Base-by-base conservation (phyloP, 2,888 invertebrate genomes). In the Rhaphigaster nebulosa region DNA sequence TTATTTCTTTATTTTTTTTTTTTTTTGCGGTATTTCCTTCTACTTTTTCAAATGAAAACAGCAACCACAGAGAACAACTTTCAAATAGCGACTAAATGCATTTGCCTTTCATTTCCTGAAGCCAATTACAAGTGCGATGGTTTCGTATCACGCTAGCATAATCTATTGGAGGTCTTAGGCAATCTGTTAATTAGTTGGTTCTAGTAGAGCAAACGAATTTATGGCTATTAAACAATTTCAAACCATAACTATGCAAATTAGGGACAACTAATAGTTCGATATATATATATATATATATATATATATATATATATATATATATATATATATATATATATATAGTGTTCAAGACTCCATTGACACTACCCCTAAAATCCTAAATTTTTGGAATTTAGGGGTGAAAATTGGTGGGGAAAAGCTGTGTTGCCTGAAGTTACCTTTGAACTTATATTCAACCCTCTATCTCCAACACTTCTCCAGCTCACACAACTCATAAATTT, bases 11-110 rank as follows among this genome's bases (percentile, higher is more conserved):
- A 13, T 34, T 18, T 70, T 20, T 70, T 29, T n/a, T 29, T 65
- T 34, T 34, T 34, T 34, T 70, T 34, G 65, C 29, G 65, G 65
- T 65, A 65, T 65, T 34, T 70, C 13, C 23, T 70, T 70, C 8
- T 70, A 34, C 29, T 65, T 34, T 70, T 70, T 70, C 34, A 34
- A 70, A 70, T 34, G 34, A 34, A 70, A 70, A 70, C 20, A 34
- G 34, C 70, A 70, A 70, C 70, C 70, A 10, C 70, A 70, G 34
- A 34, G 70, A 70, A 70, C 34, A 70, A 70, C 70, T 70, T 70
- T 70, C 70, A 70, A 70, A 70, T 34, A 70, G 70, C 1, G 34
- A 8, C 70, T 70, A 70, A 70, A 70, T 70, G 70, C 70, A 70
- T 70, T 20, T 20, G 34, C 70, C 70, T 70, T 70, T 70, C 70